Evolutionary conservation across 2,797 vertebrate genomes (phyloP).

Genomic region (Danionella dracula): DNA sequence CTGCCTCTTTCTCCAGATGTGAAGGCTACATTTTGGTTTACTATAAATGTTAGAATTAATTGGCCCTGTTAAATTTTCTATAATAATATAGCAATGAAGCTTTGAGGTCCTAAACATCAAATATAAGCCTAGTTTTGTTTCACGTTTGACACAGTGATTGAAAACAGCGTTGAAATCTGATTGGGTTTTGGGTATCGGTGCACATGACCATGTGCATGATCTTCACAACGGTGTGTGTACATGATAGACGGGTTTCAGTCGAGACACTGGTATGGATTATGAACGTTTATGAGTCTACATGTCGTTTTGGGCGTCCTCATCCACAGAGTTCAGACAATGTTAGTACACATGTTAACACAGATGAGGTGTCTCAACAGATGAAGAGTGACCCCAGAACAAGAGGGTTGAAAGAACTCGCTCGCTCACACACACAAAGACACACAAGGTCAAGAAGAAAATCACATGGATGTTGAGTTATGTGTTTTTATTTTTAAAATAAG

Average conservation of each 20-base stretch:
- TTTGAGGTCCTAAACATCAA: too few relatives aligned
- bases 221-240: slow-evolving; percentile 13
- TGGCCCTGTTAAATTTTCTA: too few relatives aligned
- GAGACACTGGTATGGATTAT: slow-evolving; percentile 35
- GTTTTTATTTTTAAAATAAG: slow-evolving; percentile 99
- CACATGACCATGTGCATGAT: slow-evolving; percentile 7
- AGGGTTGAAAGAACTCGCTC: slow-evolving; percentile 32
- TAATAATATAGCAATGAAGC: too few relatives aligned
- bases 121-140: too few relatives aligned
- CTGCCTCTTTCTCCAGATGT: too few relatives aligned
- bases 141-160: too few relatives aligned
- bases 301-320: slow-evolving; percentile 23
- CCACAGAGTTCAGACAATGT: slow-evolving; percentile 44
- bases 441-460: slow-evolving; percentile 67
- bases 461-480: slow-evolving; percentile 65
- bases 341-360: slow-evolving; percentile 66
- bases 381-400: slow-evolving; percentile 50
- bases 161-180: too few relatives aligned
- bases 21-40: too few relatives aligned
- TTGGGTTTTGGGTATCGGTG: slow-evolving; percentile 8
- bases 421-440: slow-evolving; percentile 49
- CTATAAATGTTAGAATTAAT: too few relatives aligned
- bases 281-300: slow-evolving; percentile 36
- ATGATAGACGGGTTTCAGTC: slow-evolving; percentile 31
- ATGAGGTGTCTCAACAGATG: slow-evolving; percentile 68